Evolutionary conservation across 2,888 invertebrate species (phyloP).

Genomic region (Helicoverpa assulta): DNA sequence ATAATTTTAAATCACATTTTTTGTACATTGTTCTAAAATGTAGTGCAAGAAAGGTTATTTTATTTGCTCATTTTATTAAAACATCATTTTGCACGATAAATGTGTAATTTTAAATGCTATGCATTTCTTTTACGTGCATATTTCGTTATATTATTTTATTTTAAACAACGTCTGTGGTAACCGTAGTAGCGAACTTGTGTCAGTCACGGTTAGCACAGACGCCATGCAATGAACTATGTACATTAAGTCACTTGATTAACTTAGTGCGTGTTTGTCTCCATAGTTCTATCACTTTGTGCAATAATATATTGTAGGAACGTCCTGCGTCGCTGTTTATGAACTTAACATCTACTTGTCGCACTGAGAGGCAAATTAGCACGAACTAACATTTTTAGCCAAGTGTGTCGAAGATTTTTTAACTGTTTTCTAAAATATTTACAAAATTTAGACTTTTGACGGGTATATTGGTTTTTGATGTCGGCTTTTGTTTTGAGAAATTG

Average conservation of each 20-base stretch:
- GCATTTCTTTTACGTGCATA: constrained; percentile 18
- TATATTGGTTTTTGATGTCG: constrained; percentile 32
- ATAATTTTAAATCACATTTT: constrained; percentile 25
- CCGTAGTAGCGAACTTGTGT: not conserved
- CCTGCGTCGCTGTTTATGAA: not conserved
- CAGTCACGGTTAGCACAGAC: not conserved
- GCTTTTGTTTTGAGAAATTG: constrained; percentile 37
- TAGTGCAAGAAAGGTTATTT: constrained; percentile 28
- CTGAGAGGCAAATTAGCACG: constrained; percentile 37
- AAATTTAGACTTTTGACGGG: constrained; percentile 30
- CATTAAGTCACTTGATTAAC: constrained; percentile 16
- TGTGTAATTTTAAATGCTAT: constrained; percentile 2
- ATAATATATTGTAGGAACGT: not conserved
- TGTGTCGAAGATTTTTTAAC: constrained; percentile 15
- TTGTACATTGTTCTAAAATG: constrained; percentile 10
- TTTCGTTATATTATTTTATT: constrained; percentile 11
- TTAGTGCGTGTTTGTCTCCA: constrained; percentile 41
- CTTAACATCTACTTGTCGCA: not conserved
- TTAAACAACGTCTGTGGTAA: constrained; percentile 8
- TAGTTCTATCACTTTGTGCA: not conserved
- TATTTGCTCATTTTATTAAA: constrained; percentile 37
- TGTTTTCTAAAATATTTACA: constrained; percentile 26
- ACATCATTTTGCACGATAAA: not conserved
- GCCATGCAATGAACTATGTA: constrained; percentile 3
- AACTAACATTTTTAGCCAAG: constrained; percentile 26